Evolutionary conservation across 2,888 invertebrate genomes (phyloP), one percentile per base, ranked within the genome.

Genomic region (Orthosia gracilis): DNA sequence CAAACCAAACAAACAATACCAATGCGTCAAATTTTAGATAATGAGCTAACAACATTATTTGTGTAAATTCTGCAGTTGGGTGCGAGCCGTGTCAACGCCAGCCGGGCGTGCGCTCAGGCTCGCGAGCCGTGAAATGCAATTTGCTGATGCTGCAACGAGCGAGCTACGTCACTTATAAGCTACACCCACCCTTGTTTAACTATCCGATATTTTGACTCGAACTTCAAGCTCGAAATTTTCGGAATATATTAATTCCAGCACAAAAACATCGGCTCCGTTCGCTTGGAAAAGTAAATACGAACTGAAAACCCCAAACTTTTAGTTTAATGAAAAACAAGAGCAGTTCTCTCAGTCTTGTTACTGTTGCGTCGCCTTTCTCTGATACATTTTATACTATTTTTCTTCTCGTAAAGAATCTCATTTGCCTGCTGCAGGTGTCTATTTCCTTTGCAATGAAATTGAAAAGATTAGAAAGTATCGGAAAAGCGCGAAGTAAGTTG

Each of bases 101-200:
- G 72, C 55, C 72, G 69, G 65, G 69, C 83, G 85, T 71, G 70
- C 73, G 78, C 83, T 76, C 66, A 40, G 66, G 77, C 85, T 84
- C 78, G 85, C 87, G 87, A 90, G 75, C 88, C 92, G 91, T 94
- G 88, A 94, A 94, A 95, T 94, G 91, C 91, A 94, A 95, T 95
- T 94, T 93, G 87, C 90, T 83, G 80, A 81, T 81, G 89, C 85
- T 88, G 90, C 90, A 88, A 83, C 89, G 86, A 88, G 81, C 87
- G 47, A 79, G 70, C 80, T 75, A 86, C 87, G 83, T 84, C 81
- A 81, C 81, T 82, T 59, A 74, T 57, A 69, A 78, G 81, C 72
- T 75, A n/a, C 55, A 47, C 26, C 72, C 69, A 76, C 63, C 65
- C 63, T 47, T 49, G 58, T 57, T 54, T 61, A 58, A 62, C 66